phyloP scores from a whole-genome alignment of 2,113 vertebrate species.

The Rhinopomastus cyanomelas region DNA sequence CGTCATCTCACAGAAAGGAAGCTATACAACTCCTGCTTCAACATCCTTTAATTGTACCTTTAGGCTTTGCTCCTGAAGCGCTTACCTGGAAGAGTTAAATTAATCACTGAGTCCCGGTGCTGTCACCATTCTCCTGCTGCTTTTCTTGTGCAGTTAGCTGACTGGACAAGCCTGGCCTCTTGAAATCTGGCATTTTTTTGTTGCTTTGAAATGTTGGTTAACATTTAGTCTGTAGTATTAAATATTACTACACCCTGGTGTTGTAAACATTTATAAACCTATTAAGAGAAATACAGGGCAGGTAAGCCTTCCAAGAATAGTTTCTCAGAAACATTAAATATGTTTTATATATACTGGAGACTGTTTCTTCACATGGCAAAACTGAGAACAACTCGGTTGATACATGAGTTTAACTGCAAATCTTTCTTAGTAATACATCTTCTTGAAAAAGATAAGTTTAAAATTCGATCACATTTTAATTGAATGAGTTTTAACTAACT shows the following conservation, averaged over 20 bases:
- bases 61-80: slow-evolving; percentile 9
- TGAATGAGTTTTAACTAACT: neutral
- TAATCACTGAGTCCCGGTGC: neutral
- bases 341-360: neutral
- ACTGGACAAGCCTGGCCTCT: slow-evolving; percentile 43
- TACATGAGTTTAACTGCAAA: neutral
- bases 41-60: slow-evolving; percentile 21
- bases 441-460: neutral
- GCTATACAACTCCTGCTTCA: neutral
- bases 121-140: slow-evolving; percentile 1
- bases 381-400: neutral
- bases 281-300: slow-evolving; percentile 30
- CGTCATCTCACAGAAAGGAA: slow-evolving; percentile 30
- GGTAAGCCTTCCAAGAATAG: neutral
- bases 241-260: slow-evolving; percentile 6
- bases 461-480: neutral
- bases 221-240: slow-evolving; percentile 50
- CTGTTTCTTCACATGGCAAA: neutral
- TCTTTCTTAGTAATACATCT: neutral
- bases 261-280: slow-evolving; percentile 65
- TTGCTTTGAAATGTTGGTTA: slow-evolving; percentile 36
- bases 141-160: slow-evolving; percentile 19
- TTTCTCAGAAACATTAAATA: slow-evolving; percentile 36
- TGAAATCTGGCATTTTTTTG: slow-evolving; percentile 41
- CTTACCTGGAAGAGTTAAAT: slow-evolving; percentile 52